phyloP scores from a whole-genome alignment of 2,113 vertebrate species.

The Eubucco bourcierii region DNA sequence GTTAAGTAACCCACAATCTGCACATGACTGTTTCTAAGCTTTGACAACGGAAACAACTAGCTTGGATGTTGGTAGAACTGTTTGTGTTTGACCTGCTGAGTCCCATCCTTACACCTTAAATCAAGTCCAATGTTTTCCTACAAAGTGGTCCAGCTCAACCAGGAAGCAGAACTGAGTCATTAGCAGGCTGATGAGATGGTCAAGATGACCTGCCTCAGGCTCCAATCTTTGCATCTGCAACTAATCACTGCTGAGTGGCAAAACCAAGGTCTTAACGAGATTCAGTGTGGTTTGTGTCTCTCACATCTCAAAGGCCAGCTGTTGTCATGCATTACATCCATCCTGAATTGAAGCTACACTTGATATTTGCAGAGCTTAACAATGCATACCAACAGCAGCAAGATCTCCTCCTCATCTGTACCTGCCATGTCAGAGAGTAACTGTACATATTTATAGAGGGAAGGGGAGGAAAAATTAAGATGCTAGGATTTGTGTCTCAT shows the following conservation, averaged over 20 bases:
- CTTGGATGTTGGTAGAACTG: not conserved
- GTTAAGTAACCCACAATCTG: not conserved
- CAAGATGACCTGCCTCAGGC: accelerated
- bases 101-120: not conserved
- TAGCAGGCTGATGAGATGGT: not conserved
- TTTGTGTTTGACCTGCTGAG: not conserved
- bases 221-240: not conserved
- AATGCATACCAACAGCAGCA: not conserved
- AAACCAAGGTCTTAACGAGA: not conserved
- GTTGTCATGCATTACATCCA: not conserved
- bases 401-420: not conserved
- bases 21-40: not conserved
- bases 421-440: not conserved
- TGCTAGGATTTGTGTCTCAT: not conserved
- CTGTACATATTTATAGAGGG: not conserved
- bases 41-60: not conserved
- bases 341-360: not conserved
- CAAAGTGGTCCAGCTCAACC: not conserved
- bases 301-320: constrained; percentile 8
- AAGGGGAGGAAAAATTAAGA: accelerated
- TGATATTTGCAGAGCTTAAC: not conserved
- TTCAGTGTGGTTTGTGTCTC: not conserved
- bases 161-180: not conserved
- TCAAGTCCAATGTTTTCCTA: not conserved
- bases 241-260: not conserved